Conservation (phyloP, 2,113 vertebrate genomes). For the Rhizomys pruinosus region DNA sequence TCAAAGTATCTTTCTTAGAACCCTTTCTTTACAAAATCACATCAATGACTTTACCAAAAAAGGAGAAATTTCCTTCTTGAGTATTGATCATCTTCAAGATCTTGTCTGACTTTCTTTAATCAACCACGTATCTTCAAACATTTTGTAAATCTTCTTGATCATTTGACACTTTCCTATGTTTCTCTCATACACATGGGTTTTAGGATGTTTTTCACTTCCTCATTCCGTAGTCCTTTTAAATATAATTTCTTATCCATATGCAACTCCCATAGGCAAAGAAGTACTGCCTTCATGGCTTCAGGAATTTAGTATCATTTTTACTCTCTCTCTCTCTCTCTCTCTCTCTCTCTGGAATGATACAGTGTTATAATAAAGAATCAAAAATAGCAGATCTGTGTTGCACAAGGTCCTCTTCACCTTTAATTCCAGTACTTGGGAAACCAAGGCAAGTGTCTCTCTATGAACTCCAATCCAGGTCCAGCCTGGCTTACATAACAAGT, state of each 20-base stretch:
- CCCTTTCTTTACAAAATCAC: not conserved
- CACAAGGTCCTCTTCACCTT: too few relatives aligned
- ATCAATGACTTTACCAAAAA: not conserved
- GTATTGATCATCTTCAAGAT: not conserved
- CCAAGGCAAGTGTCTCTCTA: too few relatives aligned
- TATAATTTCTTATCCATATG: not conserved
- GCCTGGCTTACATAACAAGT: too few relatives aligned
- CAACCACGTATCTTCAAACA: not conserved
- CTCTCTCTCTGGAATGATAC: not conserved
- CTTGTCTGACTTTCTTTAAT: not conserved
- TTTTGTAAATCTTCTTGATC: not conserved
- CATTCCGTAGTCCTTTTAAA: fast-evolving
- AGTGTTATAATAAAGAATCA: not conserved
- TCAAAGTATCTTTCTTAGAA: not conserved
- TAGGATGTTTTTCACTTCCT: not conserved
- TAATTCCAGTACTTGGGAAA: too few relatives aligned
- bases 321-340: too few relatives aligned
- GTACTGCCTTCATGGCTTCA: not conserved
- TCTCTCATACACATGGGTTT: not conserved
- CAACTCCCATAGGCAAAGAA: not conserved
- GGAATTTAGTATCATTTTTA: not conserved
- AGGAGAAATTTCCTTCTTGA: not conserved
- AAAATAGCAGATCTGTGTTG: not conserved
- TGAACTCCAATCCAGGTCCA: too few relatives aligned
- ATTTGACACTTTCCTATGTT: not conserved